Base-by-base conservation (phyloP, 2,113 vertebrate species). In the Cettia cetti region DNA sequence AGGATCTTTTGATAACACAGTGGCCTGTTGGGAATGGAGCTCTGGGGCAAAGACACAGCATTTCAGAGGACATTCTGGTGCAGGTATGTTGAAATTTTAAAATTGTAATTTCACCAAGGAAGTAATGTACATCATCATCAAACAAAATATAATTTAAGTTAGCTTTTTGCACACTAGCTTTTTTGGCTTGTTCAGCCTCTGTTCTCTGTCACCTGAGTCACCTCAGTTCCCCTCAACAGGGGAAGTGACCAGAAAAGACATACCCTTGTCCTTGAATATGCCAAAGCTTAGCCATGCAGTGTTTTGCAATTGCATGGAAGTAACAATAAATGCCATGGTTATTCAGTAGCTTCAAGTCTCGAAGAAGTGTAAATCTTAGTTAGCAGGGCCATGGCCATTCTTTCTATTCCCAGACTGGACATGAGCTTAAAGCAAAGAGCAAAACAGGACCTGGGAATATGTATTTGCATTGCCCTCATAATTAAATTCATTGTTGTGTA, bases 21-120 rank as follows among this genome's bases (percentile, higher is more conserved):
- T 99, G 94, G 99, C 99, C 94, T 99, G 99, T 97, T 99, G 99
- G 99, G 99, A 99, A 83, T 99, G 99, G 99, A 99, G 99, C 97
- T 98, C 99, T 26, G 99, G 99, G 57, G 98, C 99, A 93, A 99
- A 98, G 96, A 99, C 99, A 90, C 99, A 99, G 94, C 99, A 99
- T 97, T 99, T 99, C 96, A 98, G 99, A 86, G 99, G 99, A 84
- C 99, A 99, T 96, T 99, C 99, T 27, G 99, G 99, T 93, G 99
- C 99, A 98, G 99, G 99, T 99, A 97, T 57, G 98, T 98, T 68
- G 26, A 68, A 49, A 50, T 60, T 64, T 85, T 63, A n/a, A 52
- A 39, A 72, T 21, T 83, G 39, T 52, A 78, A 63, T 87, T 94
- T 92, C 28, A 42, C 19, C n/a, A 20, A 17, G 76, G 50, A 90